phyloP scores from a whole-genome alignment of 1,140 invertebrate species.

The Sminthurides bifidus region DNA sequence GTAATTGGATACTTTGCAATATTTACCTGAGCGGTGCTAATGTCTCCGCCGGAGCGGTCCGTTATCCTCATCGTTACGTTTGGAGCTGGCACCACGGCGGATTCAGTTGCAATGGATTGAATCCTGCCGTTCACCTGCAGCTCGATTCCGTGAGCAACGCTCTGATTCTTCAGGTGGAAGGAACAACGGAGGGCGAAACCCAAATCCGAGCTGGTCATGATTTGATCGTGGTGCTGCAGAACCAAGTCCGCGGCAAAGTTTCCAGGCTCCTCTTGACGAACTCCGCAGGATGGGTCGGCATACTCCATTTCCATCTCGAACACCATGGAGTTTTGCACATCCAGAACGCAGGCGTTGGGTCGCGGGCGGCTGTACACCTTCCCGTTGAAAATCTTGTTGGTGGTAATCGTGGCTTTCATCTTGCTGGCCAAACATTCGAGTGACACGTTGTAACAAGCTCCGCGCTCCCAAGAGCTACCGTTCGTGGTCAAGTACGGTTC shows the following conservation, averaged over 20 bases:
- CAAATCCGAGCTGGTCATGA: slow-evolving; percentile 45
- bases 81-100: slow-evolving; percentile 41
- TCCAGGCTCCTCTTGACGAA: slow-evolving; percentile 38
- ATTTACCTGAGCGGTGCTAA: slow-evolving; percentile 37
- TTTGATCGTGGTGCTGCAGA: slow-evolving; percentile 40
- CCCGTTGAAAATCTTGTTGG: slow-evolving; percentile 44
- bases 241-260: slow-evolving; percentile 37
- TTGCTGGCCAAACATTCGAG: slow-evolving; percentile 41
- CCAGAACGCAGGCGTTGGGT: slow-evolving; percentile 42
- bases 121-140: slow-evolving; percentile 36
- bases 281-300: slow-evolving; percentile 39
- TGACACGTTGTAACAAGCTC: slow-evolving; percentile 44
- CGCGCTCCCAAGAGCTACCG: slow-evolving; percentile 42
- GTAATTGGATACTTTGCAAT: no score
- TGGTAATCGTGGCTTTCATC: slow-evolving; percentile 42
- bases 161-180: slow-evolving; percentile 43
- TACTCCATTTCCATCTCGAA: slow-evolving; percentile 40
- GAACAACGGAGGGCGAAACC: slow-evolving; percentile 43
- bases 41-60: slow-evolving; percentile 39
- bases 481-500: slow-evolving; percentile 42
- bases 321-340: slow-evolving; percentile 37
- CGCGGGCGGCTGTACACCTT: slow-evolving; percentile 43
- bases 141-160: slow-evolving; percentile 40
- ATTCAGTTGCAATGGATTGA: slow-evolving; percentile 36
- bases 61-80: slow-evolving; percentile 46